Conservation (phyloP, 2,113 vertebrate genomes). For the Chamaetylas fuelleborni region DNA sequence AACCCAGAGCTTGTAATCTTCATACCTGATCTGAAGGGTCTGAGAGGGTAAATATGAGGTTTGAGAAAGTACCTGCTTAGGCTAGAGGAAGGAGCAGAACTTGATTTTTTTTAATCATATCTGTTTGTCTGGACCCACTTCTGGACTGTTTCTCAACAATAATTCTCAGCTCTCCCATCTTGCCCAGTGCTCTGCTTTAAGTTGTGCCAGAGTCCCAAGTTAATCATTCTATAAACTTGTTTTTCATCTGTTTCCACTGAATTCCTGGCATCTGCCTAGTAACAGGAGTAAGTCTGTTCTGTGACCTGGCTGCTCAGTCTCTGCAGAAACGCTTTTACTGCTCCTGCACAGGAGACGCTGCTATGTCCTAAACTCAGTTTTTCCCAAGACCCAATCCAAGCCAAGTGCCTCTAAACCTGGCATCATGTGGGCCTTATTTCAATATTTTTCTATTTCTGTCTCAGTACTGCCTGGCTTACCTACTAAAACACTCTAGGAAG, state of each 20-base stretch:
- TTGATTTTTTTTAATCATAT: neutral
- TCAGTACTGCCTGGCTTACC: neutral
- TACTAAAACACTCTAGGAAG: neutral
- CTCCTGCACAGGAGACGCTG: neutral
- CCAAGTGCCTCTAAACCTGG: neutral
- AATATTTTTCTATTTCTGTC: conserved; percentile 3
- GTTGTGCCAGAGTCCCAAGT: neutral
- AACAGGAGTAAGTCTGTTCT: neutral
- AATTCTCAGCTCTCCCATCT: neutral
- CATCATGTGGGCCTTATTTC: neutral
- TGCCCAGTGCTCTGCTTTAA: neutral
- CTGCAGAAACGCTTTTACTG: neutral
- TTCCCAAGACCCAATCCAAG: neutral
- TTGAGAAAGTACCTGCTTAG: neutral
- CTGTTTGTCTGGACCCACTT: neutral
- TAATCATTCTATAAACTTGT: neutral
- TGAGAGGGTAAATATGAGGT: neutral
- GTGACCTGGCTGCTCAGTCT: neutral
- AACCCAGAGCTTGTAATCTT: neutral
- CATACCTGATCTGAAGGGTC: neutral
- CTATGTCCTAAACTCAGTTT: neutral
- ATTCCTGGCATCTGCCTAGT: neutral
- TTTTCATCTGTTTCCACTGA: conserved; percentile 10
- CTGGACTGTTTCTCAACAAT: neutral
- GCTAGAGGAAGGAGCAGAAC: neutral